These are phyloP conservation scores for Mercenaria mercenaria DNA, from an alignment of 1,140 invertebrate species.

Conservation along the genomic window DNA sequence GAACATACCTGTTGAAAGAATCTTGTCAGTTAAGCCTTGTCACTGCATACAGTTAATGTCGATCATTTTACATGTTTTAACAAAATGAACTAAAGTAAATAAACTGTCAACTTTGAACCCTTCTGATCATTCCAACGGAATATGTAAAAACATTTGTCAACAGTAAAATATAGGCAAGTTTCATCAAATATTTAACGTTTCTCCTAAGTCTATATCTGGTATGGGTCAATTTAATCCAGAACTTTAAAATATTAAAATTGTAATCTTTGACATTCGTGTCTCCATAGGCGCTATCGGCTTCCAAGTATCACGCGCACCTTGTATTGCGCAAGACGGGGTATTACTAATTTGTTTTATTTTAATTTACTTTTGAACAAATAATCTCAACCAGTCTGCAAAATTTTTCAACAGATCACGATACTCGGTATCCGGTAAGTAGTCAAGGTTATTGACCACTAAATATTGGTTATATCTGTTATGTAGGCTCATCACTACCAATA, in stretches of 20 bases:
- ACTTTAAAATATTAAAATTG: background rate
- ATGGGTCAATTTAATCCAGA: background rate
- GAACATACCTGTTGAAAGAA: background rate
- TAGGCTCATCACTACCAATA: too few relatives aligned
- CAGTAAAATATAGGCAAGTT: too few relatives aligned
- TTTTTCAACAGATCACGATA: background rate
- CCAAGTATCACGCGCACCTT: conserved; percentile 55
- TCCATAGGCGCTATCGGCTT: conserved; percentile 68
- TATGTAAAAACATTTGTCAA: too few relatives aligned
- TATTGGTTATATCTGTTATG: too few relatives aligned
- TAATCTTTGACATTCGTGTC: conserved; percentile 51
- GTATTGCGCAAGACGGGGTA: conserved; percentile 35
- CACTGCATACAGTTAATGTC: too few relatives aligned
- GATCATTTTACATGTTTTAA: too few relatives aligned
- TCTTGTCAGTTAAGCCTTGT: background rate
- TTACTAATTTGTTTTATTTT: background rate
- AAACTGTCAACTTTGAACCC: too few relatives aligned
- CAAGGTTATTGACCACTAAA: too few relatives aligned
- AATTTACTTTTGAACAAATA: background rate
- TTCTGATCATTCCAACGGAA: too few relatives aligned
- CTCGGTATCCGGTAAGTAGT: background rate
- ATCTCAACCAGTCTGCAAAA: background rate
- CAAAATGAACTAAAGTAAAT: too few relatives aligned
- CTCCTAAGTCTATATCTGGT: background rate
- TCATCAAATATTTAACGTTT: too few relatives aligned